Conservation (phyloP, 2,888 invertebrate genomes). For the Helicoverpa assulta region DNA sequence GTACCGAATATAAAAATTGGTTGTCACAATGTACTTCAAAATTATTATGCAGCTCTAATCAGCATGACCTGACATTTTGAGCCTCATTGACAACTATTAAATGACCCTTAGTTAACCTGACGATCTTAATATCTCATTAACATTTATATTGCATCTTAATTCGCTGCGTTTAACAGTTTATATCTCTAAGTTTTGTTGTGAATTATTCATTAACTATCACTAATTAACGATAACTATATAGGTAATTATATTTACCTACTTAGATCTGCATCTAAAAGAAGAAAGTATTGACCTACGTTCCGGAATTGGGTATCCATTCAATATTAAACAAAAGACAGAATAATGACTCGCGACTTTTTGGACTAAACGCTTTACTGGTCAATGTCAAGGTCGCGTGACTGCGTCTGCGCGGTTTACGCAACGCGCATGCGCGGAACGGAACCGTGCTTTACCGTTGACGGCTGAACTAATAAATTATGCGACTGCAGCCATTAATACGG, state of each 20-base stretch:
- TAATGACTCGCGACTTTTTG: slow-evolving; percentile 38
- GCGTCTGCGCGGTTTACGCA: slow-evolving; percentile 44
- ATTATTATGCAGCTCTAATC: neutral
- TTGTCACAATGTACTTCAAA: too few relatives aligned
- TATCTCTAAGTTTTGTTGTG: neutral
- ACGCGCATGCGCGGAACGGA: slow-evolving; percentile 49
- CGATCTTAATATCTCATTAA: neutral
- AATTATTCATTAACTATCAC: neutral
- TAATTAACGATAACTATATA: neutral
- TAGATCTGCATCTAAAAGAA: neutral
- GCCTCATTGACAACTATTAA: neutral
- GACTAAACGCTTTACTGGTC: slow-evolving; percentile 38
- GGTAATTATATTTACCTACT: too few relatives aligned
- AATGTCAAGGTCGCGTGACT: slow-evolving; percentile 60
- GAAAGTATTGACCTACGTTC: neutral
- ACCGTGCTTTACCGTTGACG: slow-evolving; percentile 41
- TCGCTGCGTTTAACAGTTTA: neutral
- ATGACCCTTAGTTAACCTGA: neutral
- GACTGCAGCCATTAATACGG: slow-evolving; percentile 27
- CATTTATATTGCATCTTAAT: neutral
- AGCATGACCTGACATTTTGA: neutral
- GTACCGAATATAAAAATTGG: too few relatives aligned
- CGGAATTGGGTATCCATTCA: slow-evolving; percentile 25
- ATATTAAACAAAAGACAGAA: slow-evolving; percentile 19
- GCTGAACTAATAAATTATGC: slow-evolving; percentile 44